phyloP scores from a whole-genome alignment of 2,797 vertebrate genomes.

The Margarornis squamiger region DNA sequence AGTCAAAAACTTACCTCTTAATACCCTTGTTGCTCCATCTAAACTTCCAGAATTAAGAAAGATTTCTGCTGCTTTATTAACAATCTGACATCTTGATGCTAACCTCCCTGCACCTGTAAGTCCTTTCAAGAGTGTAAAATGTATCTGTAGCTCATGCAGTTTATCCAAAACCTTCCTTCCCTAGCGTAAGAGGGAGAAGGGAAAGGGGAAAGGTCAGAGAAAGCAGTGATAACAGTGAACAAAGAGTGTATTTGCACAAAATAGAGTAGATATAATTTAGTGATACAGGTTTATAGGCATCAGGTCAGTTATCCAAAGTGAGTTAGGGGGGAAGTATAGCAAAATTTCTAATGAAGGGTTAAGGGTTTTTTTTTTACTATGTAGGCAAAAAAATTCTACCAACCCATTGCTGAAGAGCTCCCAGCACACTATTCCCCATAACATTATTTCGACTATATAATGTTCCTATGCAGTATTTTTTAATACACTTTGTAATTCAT shows the following conservation, averaged over 20 bases:
- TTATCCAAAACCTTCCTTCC: slow-evolving; percentile 86
- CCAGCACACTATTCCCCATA: not conserved
- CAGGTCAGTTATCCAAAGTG: not conserved
- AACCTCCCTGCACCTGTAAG: slow-evolving; percentile 79
- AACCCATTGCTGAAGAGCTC: not conserved
- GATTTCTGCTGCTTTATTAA: slow-evolving; percentile 89
- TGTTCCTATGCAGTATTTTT: not conserved
- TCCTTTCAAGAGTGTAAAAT: slow-evolving; percentile 86
- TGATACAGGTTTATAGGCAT: not conserved
- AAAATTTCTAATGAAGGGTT: not conserved
- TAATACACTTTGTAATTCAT: not conserved
- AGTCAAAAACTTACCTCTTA: slow-evolving; percentile 82
- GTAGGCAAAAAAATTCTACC: not conserved
- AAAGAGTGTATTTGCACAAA: not conserved
- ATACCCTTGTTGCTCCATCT: slow-evolving; percentile 83
- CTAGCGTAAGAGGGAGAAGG: slow-evolving; percentile 66
- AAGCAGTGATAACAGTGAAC: not conserved
- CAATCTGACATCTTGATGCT: slow-evolving; percentile 84
- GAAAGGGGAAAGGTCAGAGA: not conserved
- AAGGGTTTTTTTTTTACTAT: rapidly evolving
- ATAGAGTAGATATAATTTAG: not conserved
- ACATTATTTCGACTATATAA: not conserved
- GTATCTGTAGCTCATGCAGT: slow-evolving; percentile 79
- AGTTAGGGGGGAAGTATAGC: rapidly evolving
- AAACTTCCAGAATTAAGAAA: slow-evolving; percentile 85